Conservation (phyloP, 2,113 vertebrate species). For the Elephantulus edwardii region DNA sequence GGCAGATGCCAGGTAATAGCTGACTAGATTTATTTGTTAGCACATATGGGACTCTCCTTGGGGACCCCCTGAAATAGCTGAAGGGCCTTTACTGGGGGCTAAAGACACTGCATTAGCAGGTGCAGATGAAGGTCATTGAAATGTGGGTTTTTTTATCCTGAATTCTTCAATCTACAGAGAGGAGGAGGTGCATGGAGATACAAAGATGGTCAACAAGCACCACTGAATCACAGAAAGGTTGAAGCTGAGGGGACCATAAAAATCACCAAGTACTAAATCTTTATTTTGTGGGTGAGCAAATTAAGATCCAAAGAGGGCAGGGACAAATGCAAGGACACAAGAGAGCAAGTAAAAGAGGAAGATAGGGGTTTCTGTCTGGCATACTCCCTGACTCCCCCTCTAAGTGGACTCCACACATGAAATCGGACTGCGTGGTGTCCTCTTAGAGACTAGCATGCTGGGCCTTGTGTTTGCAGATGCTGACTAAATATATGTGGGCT, state of each 20-base stretch:
- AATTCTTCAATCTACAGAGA: background rate
- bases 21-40: constrained; percentile 30
- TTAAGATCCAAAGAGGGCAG: background rate
- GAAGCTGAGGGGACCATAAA: background rate
- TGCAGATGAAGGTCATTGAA: background rate
- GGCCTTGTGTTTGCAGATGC: background rate
- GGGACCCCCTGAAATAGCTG: constrained; percentile 34
- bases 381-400: background rate
- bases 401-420: background rate
- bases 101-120: background rate
- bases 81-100: background rate
- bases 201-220: background rate
- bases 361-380: background rate
- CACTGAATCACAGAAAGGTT: background rate
- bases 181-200: background rate
- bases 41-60: constrained; percentile 27
- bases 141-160: background rate
- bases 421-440: too few species aligned
- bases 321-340: background rate
- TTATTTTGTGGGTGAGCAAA: too few species aligned
- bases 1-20: constrained; percentile 9
- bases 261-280: too few species aligned
- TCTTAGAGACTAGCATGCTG: background rate
- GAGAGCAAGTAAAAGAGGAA: background rate
- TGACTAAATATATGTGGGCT: fast-evolving